Base-by-base conservation (phyloP, 1,140 invertebrate species). In the Cotesia vestalis region DNA sequence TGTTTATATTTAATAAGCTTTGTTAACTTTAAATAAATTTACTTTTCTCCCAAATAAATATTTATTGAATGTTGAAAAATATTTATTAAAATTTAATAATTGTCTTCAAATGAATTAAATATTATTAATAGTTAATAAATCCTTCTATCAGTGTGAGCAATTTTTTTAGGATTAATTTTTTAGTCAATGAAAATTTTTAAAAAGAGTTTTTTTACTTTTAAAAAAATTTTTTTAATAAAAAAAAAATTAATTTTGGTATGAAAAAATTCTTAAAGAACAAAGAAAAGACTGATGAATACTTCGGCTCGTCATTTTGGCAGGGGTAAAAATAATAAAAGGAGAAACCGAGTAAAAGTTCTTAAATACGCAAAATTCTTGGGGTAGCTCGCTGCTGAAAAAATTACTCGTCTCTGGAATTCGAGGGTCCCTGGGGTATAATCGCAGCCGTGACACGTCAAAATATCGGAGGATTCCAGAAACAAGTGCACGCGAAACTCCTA, bases 321-420 rank as follows among this genome's bases (percentile, higher is more conserved):
- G 40, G 40, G 6, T 6, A 9, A 46, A 11, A 46, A 46, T 11
- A 46, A 46, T 46, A 46, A 46, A 14, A 9, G 4, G 12, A 12
- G 17, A 5, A 14, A 55, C 12, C 53, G 1, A 55, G 12, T 12
- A 20, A 59, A 59, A 20, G 57, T 20, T 20, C 8, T 8, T 27
- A 59, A 59, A 20, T 59, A 27, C 57, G 3, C 17, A 5, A 27
- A 17, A 59, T 59, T 59, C 57, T 59, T 59, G 9, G 9, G 20
- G 14, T 14, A 14, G 27, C 27, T 46, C 40, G 40, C 14, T 60
- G 12, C 36, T 40, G 51, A 57, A 69, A 69, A 60, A 69, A 69
- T 38, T 60, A 60, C 34, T 60, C 34, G n/a, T 9, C 55, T 52
- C 66, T 36, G 61, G 67, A 68, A 75, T 79, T 78, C 76, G 73